These are phyloP conservation scores for Delphinus delphis DNA, from an alignment of 2,113 vertebrate genomes.

Conservation along the genomic window DNA sequence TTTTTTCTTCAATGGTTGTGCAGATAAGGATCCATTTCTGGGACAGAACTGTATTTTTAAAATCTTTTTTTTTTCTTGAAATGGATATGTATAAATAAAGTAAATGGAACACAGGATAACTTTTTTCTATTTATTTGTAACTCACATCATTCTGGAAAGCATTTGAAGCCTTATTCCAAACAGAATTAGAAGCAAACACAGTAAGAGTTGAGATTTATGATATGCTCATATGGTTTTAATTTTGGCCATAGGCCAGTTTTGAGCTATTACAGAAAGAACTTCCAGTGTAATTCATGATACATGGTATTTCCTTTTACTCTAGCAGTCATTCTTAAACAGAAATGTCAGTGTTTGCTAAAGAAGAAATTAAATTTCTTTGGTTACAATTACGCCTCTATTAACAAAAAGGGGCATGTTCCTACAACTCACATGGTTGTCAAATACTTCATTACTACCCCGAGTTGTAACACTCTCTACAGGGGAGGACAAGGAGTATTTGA, in stretches of 20 bases:
- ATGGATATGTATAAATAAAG: constrained; percentile 84
- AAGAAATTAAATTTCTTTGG: constrained; percentile 66
- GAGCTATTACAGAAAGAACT: constrained; percentile 69
- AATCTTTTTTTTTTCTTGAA: constrained; percentile 77
- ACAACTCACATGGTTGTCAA: constrained; percentile 2
- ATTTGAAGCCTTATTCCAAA: constrained; percentile 71
- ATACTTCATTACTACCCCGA: neutral
- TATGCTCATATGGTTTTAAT: constrained; percentile 79
- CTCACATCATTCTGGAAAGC: constrained; percentile 71
- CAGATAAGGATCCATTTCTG: constrained; percentile 66
- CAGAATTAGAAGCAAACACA: constrained; percentile 76
- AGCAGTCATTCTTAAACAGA: constrained; percentile 64
- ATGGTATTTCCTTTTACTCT: constrained; percentile 54
- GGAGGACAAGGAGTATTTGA: neutral
- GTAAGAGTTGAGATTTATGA: constrained; percentile 72
- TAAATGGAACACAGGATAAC: constrained; percentile 71
- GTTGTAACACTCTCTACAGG: neutral
- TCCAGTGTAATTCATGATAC: constrained; percentile 57
- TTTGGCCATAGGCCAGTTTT: constrained; percentile 70
- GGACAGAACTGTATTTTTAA: constrained; percentile 84
- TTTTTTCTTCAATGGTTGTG: constrained; percentile 76
- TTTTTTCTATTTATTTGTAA: constrained; percentile 79
- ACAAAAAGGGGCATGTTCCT: neutral
- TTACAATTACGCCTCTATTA: constrained; percentile 54
- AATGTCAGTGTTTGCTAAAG: constrained; percentile 58